Percentiles rank a stretch among this genome's conserved stretches.
Conservation (phyloP, 2,113 vertebrate genomes). For the Elgaria multicarinata region DNA sequence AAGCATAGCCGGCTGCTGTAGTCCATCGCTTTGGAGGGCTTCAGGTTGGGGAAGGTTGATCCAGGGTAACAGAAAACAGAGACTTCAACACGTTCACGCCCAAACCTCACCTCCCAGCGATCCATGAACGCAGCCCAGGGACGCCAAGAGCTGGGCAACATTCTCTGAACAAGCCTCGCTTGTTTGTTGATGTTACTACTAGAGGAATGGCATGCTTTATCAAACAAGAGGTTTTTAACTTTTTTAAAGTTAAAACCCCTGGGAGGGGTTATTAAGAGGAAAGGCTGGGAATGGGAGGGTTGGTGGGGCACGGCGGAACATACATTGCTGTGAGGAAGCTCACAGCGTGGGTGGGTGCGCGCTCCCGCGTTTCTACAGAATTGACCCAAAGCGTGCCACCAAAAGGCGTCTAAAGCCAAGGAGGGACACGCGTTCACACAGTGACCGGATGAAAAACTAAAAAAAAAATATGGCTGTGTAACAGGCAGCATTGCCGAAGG, state of each 20-base stretch:
- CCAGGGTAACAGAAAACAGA: too few relatives aligned
- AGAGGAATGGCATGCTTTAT: background rate
- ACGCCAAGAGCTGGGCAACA: background rate
- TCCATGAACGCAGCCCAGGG: background rate
- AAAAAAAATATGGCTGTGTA: too few relatives aligned
- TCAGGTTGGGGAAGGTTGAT: too few relatives aligned
- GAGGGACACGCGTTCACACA: background rate
- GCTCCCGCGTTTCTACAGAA: background rate
- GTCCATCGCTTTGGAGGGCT: background rate
- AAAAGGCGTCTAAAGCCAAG: rapidly evolving
- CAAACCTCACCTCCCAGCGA: background rate
- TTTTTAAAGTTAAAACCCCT: background rate
- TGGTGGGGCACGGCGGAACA: too few relatives aligned
- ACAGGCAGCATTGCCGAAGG: background rate
- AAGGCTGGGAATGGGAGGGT: too few relatives aligned
- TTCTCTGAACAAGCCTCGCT: background rate
- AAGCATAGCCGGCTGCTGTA: background rate
- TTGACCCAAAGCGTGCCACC: background rate
- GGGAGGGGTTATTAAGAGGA: background rate
- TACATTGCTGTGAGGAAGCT: background rate
- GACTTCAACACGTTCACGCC: background rate
- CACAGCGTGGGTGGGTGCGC: background rate
- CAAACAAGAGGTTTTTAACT: too few relatives aligned
- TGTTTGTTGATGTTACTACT: background rate
- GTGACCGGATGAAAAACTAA: too few relatives aligned